Conservation (phyloP, 1,140 invertebrate species). For the Drosophila elegans region DNA sequence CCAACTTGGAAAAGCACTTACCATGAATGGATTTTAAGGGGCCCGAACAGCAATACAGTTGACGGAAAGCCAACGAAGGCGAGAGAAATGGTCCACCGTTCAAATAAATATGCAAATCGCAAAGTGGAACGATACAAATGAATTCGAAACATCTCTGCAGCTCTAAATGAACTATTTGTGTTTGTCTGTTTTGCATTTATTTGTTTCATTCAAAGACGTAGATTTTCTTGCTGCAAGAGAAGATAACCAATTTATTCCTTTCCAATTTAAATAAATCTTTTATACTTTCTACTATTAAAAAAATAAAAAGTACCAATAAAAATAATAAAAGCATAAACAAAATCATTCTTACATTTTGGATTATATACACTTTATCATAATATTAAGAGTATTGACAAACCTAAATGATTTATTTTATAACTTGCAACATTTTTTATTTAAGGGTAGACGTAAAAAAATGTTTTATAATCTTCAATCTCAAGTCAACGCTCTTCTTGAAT, state of each 20-base stretch:
- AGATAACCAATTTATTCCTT: neutral
- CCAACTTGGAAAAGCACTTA: constrained; percentile 64
- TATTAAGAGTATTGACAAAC: too few relatives aligned
- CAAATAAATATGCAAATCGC: constrained; percentile 55
- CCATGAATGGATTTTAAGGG: constrained; percentile 53
- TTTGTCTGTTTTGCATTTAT: constrained; percentile 11
- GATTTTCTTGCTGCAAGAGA: constrained; percentile 2
- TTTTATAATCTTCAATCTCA: too few relatives aligned
- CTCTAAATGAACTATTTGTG: constrained; percentile 33
- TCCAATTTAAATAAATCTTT: too few relatives aligned
- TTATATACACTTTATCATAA: too few relatives aligned
- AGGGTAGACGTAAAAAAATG: too few relatives aligned
- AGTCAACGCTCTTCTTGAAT: too few relatives aligned
- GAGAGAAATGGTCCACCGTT: neutral
- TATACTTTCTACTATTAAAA: too few relatives aligned
- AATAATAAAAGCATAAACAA: too few relatives aligned
- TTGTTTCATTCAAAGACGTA: constrained; percentile 14
- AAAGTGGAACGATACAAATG: constrained; percentile 23
- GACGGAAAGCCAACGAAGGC: constrained; percentile 1
- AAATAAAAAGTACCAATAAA: too few relatives aligned
- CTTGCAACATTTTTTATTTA: too few relatives aligned
- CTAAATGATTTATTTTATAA: too few relatives aligned
- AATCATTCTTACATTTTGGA: too few relatives aligned
- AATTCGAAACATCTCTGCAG: constrained; percentile 19
- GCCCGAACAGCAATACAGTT: constrained; percentile 6